phyloP scores from a whole-genome alignment of 2,113 vertebrate species.

The Psittacus erithacus region DNA sequence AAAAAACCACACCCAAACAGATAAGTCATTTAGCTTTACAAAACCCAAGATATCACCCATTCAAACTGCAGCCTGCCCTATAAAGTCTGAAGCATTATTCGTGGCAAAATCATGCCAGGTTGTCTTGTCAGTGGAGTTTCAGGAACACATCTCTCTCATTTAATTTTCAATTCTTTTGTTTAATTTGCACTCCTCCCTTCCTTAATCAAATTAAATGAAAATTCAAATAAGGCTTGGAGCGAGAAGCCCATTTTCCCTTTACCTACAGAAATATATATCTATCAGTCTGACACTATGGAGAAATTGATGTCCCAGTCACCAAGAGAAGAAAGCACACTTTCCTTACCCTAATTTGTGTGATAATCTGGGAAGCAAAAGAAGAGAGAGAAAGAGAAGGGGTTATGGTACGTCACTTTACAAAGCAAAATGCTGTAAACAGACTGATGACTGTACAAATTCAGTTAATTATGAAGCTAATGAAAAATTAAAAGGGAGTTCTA shows the following conservation, averaged over 20 bases:
- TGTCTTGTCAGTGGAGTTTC: slow-evolving; percentile 52
- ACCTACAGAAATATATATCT: slow-evolving; percentile 32
- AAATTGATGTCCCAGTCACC: slow-evolving; percentile 29
- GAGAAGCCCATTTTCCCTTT: slow-evolving; percentile 35
- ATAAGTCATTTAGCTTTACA: slow-evolving; percentile 71
- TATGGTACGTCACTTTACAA: slow-evolving; percentile 42
- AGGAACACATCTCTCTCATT: slow-evolving; percentile 53
- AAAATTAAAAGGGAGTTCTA: slow-evolving; percentile 73
- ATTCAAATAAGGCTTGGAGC: slow-evolving; percentile 52
- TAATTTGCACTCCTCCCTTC: slow-evolving; percentile 57
- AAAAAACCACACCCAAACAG: background rate
- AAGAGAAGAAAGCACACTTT: background rate
- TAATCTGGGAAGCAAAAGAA: slow-evolving; percentile 31
- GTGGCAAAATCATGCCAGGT: slow-evolving; percentile 54
- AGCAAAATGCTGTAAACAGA: slow-evolving; percentile 67
- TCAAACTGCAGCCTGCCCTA: slow-evolving; percentile 61
- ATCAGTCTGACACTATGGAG: background rate
- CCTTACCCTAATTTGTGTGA: slow-evolving; percentile 18
- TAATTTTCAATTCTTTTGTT: slow-evolving; percentile 68
- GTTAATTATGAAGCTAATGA: slow-evolving; percentile 75
- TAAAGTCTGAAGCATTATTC: slow-evolving; percentile 69
- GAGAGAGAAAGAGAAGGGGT: background rate
- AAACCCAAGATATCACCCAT: slow-evolving; percentile 65
- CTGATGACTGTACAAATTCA: slow-evolving; percentile 67
- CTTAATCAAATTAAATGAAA: slow-evolving; percentile 68